Evolutionary conservation across 2,888 invertebrate genomes (phyloP).

Genomic region (Sycophila texana): DNA sequence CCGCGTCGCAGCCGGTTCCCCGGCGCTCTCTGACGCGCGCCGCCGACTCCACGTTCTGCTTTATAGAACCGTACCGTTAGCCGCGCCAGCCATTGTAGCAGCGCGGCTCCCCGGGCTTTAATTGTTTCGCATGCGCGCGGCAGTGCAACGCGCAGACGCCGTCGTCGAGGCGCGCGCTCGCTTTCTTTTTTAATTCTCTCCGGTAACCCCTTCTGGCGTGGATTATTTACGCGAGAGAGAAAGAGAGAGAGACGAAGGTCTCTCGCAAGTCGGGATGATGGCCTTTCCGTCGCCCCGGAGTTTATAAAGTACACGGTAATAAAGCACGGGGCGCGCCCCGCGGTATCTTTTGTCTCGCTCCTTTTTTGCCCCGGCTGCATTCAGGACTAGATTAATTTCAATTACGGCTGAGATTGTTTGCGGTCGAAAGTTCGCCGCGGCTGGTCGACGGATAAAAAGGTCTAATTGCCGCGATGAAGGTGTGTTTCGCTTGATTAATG

Average conservation of each 20-base stretch:
- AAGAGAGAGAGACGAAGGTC: not conserved
- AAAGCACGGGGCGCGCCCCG: slow-evolving; percentile 17
- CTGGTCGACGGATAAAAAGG: not conserved
- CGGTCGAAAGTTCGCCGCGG: slow-evolving; percentile 22
- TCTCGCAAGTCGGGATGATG: slow-evolving; percentile 6
- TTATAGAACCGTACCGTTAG: slow-evolving; percentile 40
- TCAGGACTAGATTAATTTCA: slow-evolving; percentile 47
- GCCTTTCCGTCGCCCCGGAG: slow-evolving; percentile 25
- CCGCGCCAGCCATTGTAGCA: slow-evolving; percentile 9
- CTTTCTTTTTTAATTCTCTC: not conserved
- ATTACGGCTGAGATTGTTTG: slow-evolving; percentile 31
- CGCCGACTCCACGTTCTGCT: slow-evolving; percentile 27
- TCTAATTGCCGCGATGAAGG: slow-evolving; percentile 14
- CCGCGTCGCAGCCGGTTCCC: not conserved
- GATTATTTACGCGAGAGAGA: slow-evolving; percentile 32
- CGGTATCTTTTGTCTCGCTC: slow-evolving; percentile 25
- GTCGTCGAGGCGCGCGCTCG: not conserved
- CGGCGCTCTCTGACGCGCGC: not conserved
- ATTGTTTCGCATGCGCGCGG: slow-evolving; percentile 39
- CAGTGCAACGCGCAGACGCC: slow-evolving; percentile 2
- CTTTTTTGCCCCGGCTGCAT: slow-evolving; percentile 16
- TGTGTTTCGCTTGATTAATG: slow-evolving; percentile 26
- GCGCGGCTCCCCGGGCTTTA: slow-evolving; percentile 18
- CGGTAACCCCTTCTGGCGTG: too few relatives aligned
- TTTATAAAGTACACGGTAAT: slow-evolving; percentile 42